phyloP scores from a whole-genome alignment of 2,888 invertebrate species.

The Protophormia terraenovae region DNA sequence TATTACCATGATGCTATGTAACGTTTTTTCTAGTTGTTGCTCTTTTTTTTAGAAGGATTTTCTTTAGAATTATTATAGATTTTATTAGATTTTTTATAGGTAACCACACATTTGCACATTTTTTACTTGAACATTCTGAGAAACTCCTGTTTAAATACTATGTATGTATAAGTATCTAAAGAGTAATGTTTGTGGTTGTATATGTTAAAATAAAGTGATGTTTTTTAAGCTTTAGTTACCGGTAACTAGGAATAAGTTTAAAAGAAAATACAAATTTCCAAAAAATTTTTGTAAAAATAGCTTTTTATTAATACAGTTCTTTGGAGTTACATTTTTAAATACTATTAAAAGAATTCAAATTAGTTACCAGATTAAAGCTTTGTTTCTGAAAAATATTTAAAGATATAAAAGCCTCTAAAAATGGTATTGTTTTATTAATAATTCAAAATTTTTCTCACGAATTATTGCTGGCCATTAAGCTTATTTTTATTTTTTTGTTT shows the following conservation, averaged over 20 bases:
- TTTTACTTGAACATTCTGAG: not conserved
- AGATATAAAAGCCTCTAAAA: not conserved
- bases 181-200: not conserved
- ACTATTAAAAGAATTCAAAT: not conserved
- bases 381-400: not conserved
- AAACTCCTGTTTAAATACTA: not conserved
- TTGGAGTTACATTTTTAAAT: not conserved
- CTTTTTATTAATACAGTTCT: not conserved
- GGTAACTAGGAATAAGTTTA: not conserved
- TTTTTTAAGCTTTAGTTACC: not conserved
- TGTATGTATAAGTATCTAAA: not conserved
- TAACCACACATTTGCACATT: not conserved
- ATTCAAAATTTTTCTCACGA: constrained; percentile 61
- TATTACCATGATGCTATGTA: constrained; percentile 58
- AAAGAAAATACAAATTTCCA: not conserved
- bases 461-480: constrained; percentile 27
- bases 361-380: not conserved
- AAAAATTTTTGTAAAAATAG: not conserved
- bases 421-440: not conserved
- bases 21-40: constrained; percentile 37
- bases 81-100: not conserved
- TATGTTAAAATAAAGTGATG: not conserved
- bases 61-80: constrained; percentile 16
- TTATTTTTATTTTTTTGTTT: not conserved
- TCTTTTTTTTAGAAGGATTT: constrained; percentile 29